These are phyloP conservation scores for Cephonodes hylas DNA, from an alignment of 2,888 invertebrate genomes.

Conservation along the genomic window DNA sequence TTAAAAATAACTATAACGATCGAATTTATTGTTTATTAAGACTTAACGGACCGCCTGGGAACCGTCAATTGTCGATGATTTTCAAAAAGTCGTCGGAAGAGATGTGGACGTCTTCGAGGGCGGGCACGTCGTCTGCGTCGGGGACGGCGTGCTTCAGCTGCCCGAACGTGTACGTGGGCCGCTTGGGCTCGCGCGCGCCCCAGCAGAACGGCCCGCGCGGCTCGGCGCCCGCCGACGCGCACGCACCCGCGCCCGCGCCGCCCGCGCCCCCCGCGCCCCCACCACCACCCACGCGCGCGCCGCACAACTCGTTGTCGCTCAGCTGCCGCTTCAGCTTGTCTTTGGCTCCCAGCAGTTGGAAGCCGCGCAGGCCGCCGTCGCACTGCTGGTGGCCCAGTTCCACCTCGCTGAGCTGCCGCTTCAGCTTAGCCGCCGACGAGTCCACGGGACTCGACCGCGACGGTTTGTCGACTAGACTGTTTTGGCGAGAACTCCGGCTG, in stretches of 20 bases:
- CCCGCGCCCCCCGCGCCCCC: constrained; percentile 62
- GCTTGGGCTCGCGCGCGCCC: constrained; percentile 55
- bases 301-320: constrained; percentile 68
- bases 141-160: constrained; percentile 73
- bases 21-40: constrained; percentile 18
- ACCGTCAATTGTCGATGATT: constrained; percentile 62
- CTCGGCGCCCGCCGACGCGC: constrained; percentile 62
- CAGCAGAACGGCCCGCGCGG: too few species aligned
- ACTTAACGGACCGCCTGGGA: constrained; percentile 31
- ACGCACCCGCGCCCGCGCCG: constrained; percentile 65
- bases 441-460: constrained; percentile 46
- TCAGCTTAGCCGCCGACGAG: constrained; percentile 38
- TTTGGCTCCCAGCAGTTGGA: constrained; percentile 68
- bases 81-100: constrained; percentile 69
- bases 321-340: constrained; percentile 67
- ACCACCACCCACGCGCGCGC: constrained; percentile 68
- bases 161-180: constrained; percentile 68
- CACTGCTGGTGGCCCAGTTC: constrained; percentile 45
- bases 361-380: constrained; percentile 50
- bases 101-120: constrained; percentile 52
- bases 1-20: constrained; percentile 34
- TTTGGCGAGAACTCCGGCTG: constrained; percentile 52
- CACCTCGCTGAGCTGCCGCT: constrained; percentile 62
- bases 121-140: constrained; percentile 38
- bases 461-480: constrained; percentile 59